Evolutionary conservation across 2,888 invertebrate genomes (phyloP).

Genomic region (Beris chalybata): DNA sequence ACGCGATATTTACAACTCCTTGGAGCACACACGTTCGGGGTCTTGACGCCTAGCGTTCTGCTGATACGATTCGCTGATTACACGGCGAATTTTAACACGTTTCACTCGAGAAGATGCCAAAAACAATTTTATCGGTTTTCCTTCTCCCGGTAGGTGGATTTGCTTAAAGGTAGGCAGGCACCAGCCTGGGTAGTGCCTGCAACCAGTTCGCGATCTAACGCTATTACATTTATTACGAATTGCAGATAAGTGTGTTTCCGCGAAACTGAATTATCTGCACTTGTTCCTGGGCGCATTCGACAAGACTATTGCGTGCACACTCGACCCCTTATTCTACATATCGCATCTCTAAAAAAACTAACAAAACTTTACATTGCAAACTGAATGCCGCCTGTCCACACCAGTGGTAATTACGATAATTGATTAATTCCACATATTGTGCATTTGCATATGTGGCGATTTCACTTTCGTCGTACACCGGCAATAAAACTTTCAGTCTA

Average conservation of each 20-base stretch:
- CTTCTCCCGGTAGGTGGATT: conserved; percentile 10
- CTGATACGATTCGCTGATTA: conserved; percentile 1
- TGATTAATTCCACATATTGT: conserved; percentile 17
- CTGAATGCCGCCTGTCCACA: neutral
- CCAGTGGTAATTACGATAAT: conserved; percentile 11
- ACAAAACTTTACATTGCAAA: neutral
- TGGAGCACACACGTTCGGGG: conserved; percentile 11
- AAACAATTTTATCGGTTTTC: no score
- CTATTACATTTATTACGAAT: neutral
- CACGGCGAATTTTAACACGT: conserved; percentile 16
- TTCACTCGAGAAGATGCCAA: neutral
- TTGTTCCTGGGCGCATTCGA: neutral
- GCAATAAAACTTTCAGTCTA: no score
- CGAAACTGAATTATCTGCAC: conserved; percentile 2
- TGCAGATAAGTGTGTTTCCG: neutral
- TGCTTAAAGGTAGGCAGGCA: neutral
- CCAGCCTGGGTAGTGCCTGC: neutral
- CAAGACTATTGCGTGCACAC: conserved; percentile 3
- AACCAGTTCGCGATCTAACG: conserved; percentile 2
- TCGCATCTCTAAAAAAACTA: neutral
- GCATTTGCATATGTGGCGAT: conserved; percentile 11
- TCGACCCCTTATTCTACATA: neutral
- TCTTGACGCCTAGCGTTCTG: neutral
- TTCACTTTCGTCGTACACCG: conserved; percentile 7
- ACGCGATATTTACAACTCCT: conserved; percentile 8